Evolutionary conservation across 2,113 vertebrate genomes (phyloP), one percentile per base, ranked within the genome.

Genomic region (Sebastes fasciatus): DNA sequence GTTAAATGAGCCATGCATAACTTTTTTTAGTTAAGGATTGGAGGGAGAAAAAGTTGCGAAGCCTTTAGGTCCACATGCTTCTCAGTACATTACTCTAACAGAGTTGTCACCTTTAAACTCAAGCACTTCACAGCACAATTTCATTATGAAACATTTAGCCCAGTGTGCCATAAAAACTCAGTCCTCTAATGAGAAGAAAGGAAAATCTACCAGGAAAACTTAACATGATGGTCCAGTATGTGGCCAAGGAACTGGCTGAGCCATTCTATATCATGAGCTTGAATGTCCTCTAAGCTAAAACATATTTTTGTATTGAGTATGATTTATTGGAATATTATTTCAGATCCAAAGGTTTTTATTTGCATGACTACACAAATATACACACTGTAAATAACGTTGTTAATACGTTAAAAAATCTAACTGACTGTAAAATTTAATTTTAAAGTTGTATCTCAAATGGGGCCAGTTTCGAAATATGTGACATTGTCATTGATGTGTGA

Each of bases 401-500:
- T 14, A 5, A 1, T 14, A 14, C 12, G 1, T 49, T 49, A 14
- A 49, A 48, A 48, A 45, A 48, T 34, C 34, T 0, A 48, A 48
- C 4, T 48, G 13, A 48, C 11, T 48, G 46, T 1, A 48, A 49
- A 5, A 49, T 14, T 14, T 34, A 34, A 34, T 34, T 34, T 34
- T 34, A 34, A 49, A 5, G 48, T 49, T 49, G 12, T 14, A 49
- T 49, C 48, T 11, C 48, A 49, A 49, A 49, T 49, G 48, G 12
- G 48, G 48, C 4, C 13, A 14, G 52, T 55, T 55, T 70, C 42
- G n/a, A 67, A 14, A 67, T 67, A 49, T 49, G 21, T 49, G n/a
- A 66, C 45, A 66, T 42, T 40, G 23, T n/a, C 10, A 73, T 11
- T 74, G 49, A 48, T 57, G 23, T n/a, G 10, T 84, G 62, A 84